A percentile compares a stretch with the other conserved stretches of the same genome.
Conservation (phyloP, 2,888 invertebrate genomes). For the Periphyllus acericola region DNA sequence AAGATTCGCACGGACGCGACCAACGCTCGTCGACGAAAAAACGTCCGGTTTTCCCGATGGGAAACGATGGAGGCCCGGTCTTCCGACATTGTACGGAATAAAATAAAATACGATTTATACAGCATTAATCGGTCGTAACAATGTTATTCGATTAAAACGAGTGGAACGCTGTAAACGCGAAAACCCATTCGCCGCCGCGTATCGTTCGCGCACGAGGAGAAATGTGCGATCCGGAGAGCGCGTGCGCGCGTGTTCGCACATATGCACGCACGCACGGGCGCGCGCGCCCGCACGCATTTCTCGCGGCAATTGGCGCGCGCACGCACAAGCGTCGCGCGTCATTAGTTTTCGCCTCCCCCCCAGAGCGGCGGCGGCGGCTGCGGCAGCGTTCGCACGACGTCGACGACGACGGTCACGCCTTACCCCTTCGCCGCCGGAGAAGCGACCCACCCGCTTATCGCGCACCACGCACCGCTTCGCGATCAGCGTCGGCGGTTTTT, state of each 20-base stretch:
- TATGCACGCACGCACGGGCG: not conserved
- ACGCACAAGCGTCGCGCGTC: not conserved
- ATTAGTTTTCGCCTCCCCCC: not conserved
- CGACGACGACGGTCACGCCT: not conserved
- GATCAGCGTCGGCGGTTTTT: not conserved
- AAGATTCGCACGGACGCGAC: no score
- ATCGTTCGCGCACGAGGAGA: no score
- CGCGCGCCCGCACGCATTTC: not conserved
- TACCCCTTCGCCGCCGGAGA: not conserved
- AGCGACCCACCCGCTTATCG: not conserved
- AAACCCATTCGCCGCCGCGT: no score
- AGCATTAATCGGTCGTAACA: no score
- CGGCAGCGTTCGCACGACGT: not conserved
- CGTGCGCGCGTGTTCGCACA: not conserved
- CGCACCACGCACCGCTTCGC: not conserved
- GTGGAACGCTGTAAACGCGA: no score
- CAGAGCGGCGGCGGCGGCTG: not conserved
- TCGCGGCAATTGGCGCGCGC: not conserved
- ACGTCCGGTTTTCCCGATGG: no score
- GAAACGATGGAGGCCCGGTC: no score
- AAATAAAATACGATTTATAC: no score
- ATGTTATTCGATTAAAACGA: no score
- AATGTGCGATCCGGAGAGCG: no score
- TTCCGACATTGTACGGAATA: no score
- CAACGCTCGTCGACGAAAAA: no score